These are phyloP conservation scores for Scolopax rusticola DNA, from an alignment of 2,797 vertebrate species.

Conservation along the genomic window DNA sequence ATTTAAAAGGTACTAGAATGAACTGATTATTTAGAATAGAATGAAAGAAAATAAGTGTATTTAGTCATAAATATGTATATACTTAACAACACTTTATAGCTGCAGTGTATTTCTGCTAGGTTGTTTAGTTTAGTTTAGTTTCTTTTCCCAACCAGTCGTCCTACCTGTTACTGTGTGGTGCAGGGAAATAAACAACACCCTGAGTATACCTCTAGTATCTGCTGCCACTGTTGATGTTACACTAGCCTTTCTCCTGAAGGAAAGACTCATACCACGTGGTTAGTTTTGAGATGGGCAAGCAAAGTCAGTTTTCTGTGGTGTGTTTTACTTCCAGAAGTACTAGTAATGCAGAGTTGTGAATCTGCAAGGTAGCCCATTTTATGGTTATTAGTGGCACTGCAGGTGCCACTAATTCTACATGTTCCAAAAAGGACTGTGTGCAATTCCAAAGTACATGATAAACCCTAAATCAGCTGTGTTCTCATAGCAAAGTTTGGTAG, in stretches of 20 bases:
- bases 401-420: background rate
- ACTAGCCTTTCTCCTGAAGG: background rate
- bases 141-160: background rate
- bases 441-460: background rate
- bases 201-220: background rate
- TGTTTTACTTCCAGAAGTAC: background rate
- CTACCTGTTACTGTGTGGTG: background rate
- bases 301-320: background rate
- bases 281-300: background rate
- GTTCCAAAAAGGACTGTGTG: background rate
- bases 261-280: fast-evolving
- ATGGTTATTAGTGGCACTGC: background rate
- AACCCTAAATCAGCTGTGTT: background rate
- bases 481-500: background rate
- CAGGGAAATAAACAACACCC: background rate
- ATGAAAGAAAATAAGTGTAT: background rate
- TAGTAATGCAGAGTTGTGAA: background rate
- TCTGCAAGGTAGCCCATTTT: fast-evolving
- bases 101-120: background rate
- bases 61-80: background rate
- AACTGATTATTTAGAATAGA: background rate
- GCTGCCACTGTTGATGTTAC: background rate
- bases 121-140: background rate
- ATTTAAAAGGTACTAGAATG: background rate
- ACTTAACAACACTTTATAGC: background rate